Base-by-base conservation (phyloP, 2,888 invertebrate species). In the Leptinotarsa peninsularis region DNA sequence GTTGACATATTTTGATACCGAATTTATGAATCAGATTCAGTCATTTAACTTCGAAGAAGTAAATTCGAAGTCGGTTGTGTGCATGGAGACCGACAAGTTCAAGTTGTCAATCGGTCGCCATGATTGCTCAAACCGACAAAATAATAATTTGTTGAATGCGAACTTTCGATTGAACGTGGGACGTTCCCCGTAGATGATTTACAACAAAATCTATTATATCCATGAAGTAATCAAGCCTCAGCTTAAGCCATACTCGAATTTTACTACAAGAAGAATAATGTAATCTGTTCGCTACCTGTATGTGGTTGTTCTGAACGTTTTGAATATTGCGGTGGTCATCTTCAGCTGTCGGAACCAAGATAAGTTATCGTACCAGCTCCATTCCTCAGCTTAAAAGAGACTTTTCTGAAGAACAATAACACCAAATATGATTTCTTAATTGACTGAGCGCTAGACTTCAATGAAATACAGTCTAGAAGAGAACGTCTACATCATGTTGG, bases 1-100 rank as follows among this genome's bases (percentile, higher is more conserved):
- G 85, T 87, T 86, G 82, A 87, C 82, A 88, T 88, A 87, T 88
- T 88, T 88, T 88, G 88, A 88, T 88, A 88, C 88, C 86, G 85
- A 86, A 86, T 82, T 81, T 84, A 80, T 81, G 82, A 84, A 82
- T 77, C 75, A 49, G 4, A 72, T 66, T 72, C 58, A 58, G 58
- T 58, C 58, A 15, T 58, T 14, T 21, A 58, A 58, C 58, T 58
- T 58, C 58, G 23, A 58, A 58, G 18, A 18, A 18, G n/a, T 17
- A 15, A 52, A 52, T 52, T 17, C 23, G 4, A 58, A 23, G 58
- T 58, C 23, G 23, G 23, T 58, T 58, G 21, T 15, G 14, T 27
- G 5, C 23, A 58, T 21, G 21, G 4, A 23, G 23, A 21, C n/a
- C 56, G 21, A 58, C 21, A 21, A 18, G 21, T 14, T 58, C 21